These are phyloP conservation scores for Thermophis baileyi DNA, from an alignment of 2,113 vertebrate genomes.

Conservation along the genomic window DNA sequence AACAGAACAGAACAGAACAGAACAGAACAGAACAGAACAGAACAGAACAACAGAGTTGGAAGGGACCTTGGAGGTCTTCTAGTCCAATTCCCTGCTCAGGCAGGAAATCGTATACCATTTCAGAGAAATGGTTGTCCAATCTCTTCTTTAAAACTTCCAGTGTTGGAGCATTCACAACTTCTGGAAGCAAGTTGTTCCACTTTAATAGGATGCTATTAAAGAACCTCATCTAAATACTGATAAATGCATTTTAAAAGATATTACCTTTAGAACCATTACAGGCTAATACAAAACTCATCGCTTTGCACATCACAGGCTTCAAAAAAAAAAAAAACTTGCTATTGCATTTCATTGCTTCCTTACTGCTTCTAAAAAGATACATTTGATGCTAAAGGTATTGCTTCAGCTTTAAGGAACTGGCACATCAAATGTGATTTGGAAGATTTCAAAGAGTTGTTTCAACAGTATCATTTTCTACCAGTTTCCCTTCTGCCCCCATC, in stretches of 20 bases:
- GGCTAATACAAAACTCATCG: constrained; percentile 65
- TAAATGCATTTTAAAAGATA: constrained; percentile 58
- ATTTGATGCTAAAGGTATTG: constrained; percentile 71
- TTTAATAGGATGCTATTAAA: constrained; percentile 43
- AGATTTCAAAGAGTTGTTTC: constrained; percentile 74
- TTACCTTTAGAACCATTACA: constrained; percentile 46
- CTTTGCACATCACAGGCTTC: constrained; percentile 41
- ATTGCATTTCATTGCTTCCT: constrained; percentile 57
- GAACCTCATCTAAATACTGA: constrained; percentile 49
- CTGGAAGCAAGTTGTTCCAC: not conserved
- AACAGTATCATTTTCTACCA: constrained; percentile 69
- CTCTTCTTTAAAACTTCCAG: not conserved
- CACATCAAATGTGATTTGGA: constrained; percentile 75
- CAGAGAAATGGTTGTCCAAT: not conserved
- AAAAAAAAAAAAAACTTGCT: constrained; percentile 46
- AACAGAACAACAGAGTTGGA: not conserved
- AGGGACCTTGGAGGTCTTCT: not conserved
- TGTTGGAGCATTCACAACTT: not conserved
- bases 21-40: not conserved
- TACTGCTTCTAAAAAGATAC: constrained; percentile 29
- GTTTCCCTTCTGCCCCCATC: constrained; percentile 46
- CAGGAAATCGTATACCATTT: not conserved
- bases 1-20: not conserved
- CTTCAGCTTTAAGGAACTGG: constrained; percentile 63
- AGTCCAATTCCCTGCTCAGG: not conserved